Percentiles rank a stretch among this genome's conserved stretches.
Evolutionary conservation across 2,113 vertebrate genomes (phyloP).

Genomic region (Mustelus asterias): DNA sequence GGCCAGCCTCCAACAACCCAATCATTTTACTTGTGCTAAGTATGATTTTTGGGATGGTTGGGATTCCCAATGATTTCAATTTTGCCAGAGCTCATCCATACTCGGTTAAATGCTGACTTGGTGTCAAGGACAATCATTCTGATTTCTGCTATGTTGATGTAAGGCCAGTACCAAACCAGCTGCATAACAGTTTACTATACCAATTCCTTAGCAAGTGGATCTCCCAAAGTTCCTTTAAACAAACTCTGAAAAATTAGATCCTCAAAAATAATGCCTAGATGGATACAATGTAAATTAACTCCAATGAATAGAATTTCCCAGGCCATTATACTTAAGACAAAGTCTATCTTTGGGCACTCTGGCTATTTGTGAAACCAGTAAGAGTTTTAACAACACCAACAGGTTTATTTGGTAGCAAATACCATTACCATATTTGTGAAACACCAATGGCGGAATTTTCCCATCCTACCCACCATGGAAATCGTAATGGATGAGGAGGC

Average conservation of each 20-base stretch:
- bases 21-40: neutral
- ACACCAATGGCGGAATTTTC: neutral
- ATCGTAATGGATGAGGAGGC: too few relatives aligned
- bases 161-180: neutral
- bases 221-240: neutral
- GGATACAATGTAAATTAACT: neutral
- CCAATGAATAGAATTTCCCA: neutral
- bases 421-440: neutral
- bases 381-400: too few relatives aligned
- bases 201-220: neutral
- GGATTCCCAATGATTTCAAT: neutral
- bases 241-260: neutral
- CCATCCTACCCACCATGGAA: too few relatives aligned
- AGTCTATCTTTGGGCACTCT: neutral
- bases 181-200: neutral
- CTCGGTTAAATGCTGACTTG: neutral
- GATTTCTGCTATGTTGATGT: neutral
- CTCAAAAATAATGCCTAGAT: neutral
- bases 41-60: neutral
- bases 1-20: neutral
- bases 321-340: neutral
- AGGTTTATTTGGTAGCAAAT: too few relatives aligned
- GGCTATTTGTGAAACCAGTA: neutral
- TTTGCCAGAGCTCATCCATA: neutral
- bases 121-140: neutral